Evolutionary conservation across 1,140 invertebrate species (phyloP), one percentile per base, ranked within the genome.

Genomic region (Homalodisca vitripennis): DNA sequence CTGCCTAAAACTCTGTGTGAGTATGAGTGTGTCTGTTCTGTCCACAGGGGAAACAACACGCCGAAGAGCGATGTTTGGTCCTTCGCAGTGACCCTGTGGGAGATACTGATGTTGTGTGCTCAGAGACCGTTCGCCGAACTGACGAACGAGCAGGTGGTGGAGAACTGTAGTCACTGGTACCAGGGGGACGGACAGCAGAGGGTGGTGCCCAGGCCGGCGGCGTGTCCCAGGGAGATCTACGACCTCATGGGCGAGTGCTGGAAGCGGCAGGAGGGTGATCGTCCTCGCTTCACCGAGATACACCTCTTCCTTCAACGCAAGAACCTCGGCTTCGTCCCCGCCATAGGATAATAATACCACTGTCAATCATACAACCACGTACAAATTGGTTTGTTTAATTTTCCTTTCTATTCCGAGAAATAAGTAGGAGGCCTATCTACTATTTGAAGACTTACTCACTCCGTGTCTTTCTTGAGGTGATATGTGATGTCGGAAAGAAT

Each of bases 211-310:
- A 79, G 81, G 53, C 89, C 89, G 1, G 75, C 80, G 41, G 79
- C 81, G 41, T 91, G 89, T 75, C 85, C 87, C 0, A 79, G 83
- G 67, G 88, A 90, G 73, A 84, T 91, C 60, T 92, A 89, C 78
- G 88, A 89, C 74, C 80, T 92, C 73, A 90, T 92, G 87, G 79
- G 82, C 24, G 88, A 90, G 74, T 92, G 91, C 79, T 93, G 91
- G 91, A 87, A 86, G 74, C 81, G 86, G 41, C 82, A 84, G 31
- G 84, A 85, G 57, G 80, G 81, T n/a, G 85, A 87, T 53, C 79
- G 91, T 47, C 90, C 90, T 0, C 84, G 85, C 34, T 92, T 92
- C 78, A 80, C 86, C 63, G 89, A 91, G 75, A 91, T 92, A 62
- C 85, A 89, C 73, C 82, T 89, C 75, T 92, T 91, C 77, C 81